Conservation (phyloP, 2,113 vertebrate genomes). For the Brienomyrus brachyistius region DNA sequence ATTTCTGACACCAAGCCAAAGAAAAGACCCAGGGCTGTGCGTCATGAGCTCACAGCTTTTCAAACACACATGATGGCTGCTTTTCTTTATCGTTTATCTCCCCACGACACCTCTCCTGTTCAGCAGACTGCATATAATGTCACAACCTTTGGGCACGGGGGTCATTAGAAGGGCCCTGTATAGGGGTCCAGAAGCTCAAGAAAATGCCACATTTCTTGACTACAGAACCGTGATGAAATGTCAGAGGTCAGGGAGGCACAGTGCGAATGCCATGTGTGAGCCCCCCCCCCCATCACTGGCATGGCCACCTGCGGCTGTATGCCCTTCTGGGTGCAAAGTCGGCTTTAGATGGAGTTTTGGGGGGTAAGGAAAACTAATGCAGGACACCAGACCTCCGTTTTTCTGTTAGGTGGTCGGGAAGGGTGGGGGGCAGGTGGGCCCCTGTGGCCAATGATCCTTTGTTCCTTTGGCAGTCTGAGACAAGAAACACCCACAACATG, state of each 20-base stretch:
- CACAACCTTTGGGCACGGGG: neutral
- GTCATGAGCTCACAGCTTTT: slow-evolving; percentile 18
- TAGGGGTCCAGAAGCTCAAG: neutral
- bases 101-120: neutral
- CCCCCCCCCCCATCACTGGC: neutral
- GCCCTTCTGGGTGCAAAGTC: neutral
- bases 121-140: neutral
- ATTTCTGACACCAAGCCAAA: slow-evolving; percentile 19
- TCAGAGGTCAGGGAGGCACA: neutral
- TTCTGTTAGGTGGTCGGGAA: neutral
- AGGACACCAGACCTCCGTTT: neutral
- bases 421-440: slow-evolving; percentile 2
- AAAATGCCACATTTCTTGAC: neutral
- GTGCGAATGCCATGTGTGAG: neutral
- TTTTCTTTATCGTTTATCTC: neutral
- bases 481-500: neutral
- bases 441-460: neutral
- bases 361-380: neutral
- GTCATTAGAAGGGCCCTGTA: neutral
- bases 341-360: neutral
- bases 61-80: neutral
- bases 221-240: neutral
- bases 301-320: neutral
- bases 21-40: slow-evolving; percentile 13
- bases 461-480: neutral